phyloP scores from a whole-genome alignment of 2,113 vertebrate genomes.

The Astur gentilis region DNA sequence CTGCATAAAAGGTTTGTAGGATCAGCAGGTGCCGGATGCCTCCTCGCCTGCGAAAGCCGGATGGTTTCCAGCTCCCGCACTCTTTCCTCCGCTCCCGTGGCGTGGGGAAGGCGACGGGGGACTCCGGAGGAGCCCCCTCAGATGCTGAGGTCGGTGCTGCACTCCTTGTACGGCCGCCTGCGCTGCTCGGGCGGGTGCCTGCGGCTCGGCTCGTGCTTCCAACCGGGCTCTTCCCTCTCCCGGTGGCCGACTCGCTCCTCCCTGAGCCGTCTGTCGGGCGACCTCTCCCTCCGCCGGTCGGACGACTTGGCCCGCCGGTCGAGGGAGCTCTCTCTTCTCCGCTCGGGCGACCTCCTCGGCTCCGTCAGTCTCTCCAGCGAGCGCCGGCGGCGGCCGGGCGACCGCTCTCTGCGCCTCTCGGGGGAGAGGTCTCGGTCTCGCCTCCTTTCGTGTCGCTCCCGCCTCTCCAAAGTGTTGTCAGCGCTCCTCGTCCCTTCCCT shows the following conservation, averaged over 20 bases:
- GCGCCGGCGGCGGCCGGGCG: conserved; percentile 68
- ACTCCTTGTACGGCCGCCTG: conserved; percentile 87
- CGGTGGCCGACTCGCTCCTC: conserved; percentile 64
- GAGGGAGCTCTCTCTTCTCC: conserved; percentile 73
- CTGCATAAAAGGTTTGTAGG: conserved; percentile 73
- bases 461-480: conserved; percentile 84
- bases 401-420: conserved; percentile 69
- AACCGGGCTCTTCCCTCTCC: conserved; percentile 76
- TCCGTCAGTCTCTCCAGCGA: conserved; percentile 80
- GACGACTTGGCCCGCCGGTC: conserved; percentile 82
- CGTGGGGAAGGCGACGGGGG: neutral
- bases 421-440: conserved; percentile 81
- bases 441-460: conserved; percentile 61
- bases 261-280: conserved; percentile 72
- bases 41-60: conserved; percentile 37
- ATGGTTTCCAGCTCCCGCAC: conserved; percentile 16
- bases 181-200: conserved; percentile 78
- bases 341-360: conserved; percentile 72
- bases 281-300: conserved; percentile 69
- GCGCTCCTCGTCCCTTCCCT: conserved; percentile 80
- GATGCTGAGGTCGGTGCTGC: conserved; percentile 96
- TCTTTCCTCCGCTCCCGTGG: conserved; percentile 34
- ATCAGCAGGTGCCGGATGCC: conserved; percentile 51
- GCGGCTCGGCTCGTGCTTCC: conserved; percentile 68
- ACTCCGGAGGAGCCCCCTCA: conserved; percentile 71